Evolutionary conservation across 2,888 invertebrate species (phyloP), one percentile per base, ranked within the genome.

Genomic region (Stenolophus ochropezus): DNA sequence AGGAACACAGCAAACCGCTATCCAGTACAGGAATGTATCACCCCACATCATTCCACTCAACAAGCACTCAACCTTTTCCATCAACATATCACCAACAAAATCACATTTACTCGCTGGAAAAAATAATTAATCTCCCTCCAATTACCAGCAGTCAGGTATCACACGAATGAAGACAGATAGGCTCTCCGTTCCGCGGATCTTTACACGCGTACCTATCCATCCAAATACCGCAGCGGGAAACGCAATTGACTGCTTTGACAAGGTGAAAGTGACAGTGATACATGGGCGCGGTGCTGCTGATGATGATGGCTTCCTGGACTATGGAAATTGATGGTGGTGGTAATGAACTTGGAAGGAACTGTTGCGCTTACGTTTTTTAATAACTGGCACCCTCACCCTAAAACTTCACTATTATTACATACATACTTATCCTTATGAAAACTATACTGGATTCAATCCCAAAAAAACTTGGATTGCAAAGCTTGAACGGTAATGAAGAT

Each of bases 111-210:
- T 69, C 65, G 65, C 33, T 6, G 27, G 18, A 33, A 69, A 69
- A 69, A 69, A 69, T 69, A 69, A 69, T 69, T 69, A 69, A 69
- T 69, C 65, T 69, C 65, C 11, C 65, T 69, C 65, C 65, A 69
- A 33, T 33, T 69, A 69, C 65, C 27, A 18, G 20, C 65, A 69
- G 65, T 69, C 65, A 69, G 65, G 65, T 69, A 69, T 42, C 65
- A 69, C 18, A 18, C 65, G 65, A 69, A 69, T 69, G 65, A 69
- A 69, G 65, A 69, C 65, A 69, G 65, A 69, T 69, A 69, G 20
- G 65, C 18, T 69, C 65, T 33, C 51, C n/a, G 61, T n/a, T 61
- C 56, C 20, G 14, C 25, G 21, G 23, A 23, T n/a, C 61, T 23
- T 42, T 14, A 61, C 25, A 61, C 61, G 61, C 61, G 61, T 61